Evolutionary conservation across 2,797 vertebrate genomes (phyloP), one percentile per base, ranked within the genome.

Genomic region (Psittacula echo): DNA sequence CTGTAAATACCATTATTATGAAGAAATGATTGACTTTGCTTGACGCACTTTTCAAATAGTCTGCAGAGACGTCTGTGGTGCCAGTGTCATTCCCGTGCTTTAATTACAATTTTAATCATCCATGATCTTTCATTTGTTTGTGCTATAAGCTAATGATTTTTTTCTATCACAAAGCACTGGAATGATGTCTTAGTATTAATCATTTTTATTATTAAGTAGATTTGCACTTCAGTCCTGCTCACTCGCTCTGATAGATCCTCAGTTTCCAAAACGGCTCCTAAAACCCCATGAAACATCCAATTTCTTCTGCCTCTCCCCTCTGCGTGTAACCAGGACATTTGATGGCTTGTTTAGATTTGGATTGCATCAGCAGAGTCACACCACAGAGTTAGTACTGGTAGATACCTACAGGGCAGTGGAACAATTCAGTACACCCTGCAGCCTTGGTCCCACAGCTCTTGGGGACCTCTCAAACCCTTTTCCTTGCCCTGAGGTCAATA

Each of bases 21-120:
- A 67, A 96, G 96, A 97, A 97, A 94, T 94, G 48, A 97, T 92
- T 96, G 93, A 86, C 95, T 97, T 93, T 88, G 85, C 93, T 96
- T 92, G 92, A 91, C 13, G 1, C 70, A 66, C 92, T 91, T 62
- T 96, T 97, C 94, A 91, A 75, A 96, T 39, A 97, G 82, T 96
- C 90, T 95, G 88, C 94, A 83, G 91, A 95, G 90, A 97, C 95
- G 81, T 85, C 93, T 94, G 95, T 58, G 82, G 66, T 96, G 95
- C 76, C 85, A 89, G 85, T 74, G 87, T 94, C 95, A 96, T 88
- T 96, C 76, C 39, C 10, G 4, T 84, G 80, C 93, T 96, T 98
- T 97, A 97, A 98, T 98, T 98, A 97, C 74, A 95, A 92, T 97
- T 97, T 96, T 96, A 97, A 97, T 97, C 96, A 96, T 96, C 93